Evolutionary conservation across 2,888 invertebrate genomes (phyloP).

Genomic region (Gryllus longicercus): DNA sequence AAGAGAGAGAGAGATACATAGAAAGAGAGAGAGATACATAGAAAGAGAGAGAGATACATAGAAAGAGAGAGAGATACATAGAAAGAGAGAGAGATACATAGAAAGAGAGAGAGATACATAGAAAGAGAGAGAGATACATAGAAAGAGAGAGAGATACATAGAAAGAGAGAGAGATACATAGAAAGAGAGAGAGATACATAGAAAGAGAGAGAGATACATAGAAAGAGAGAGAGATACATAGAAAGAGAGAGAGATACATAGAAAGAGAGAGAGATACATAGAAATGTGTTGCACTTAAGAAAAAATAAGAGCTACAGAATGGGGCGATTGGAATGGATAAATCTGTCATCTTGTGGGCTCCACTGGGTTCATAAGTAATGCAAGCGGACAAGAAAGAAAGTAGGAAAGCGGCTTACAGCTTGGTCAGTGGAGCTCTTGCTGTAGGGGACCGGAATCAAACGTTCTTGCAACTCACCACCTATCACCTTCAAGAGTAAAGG

Average conservation of each 20-base stretch:
- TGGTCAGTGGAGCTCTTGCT: slow-evolving; percentile 99
- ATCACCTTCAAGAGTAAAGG: slow-evolving; percentile 97
- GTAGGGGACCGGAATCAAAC: slow-evolving; percentile 99
- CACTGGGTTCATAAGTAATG: slow-evolving; percentile 37
- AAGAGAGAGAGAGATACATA: slow-evolving; percentile 19
- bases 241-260: background rate
- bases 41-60: background rate
- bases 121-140: background rate
- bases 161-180: slow-evolving; percentile 19
- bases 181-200: slow-evolving; percentile 18
- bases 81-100: slow-evolving; percentile 20
- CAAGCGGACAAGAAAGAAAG: slow-evolving; percentile 53
- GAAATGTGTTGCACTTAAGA: background rate
- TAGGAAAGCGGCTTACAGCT: slow-evolving; percentile 91
- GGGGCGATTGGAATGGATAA: slow-evolving; percentile 24
- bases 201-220: background rate
- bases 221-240: slow-evolving; percentile 11
- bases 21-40: background rate
- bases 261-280: slow-evolving; percentile 17
- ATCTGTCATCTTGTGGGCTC: slow-evolving; percentile 36
- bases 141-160: slow-evolving; percentile 19
- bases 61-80: slow-evolving; percentile 18
- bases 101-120: too few relatives aligned
- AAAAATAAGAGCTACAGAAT: slow-evolving; percentile 21
- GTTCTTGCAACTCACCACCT: slow-evolving; percentile 99